Conservation (phyloP, 2,113 vertebrate species). For the Oxygymnocypris stewartii region DNA sequence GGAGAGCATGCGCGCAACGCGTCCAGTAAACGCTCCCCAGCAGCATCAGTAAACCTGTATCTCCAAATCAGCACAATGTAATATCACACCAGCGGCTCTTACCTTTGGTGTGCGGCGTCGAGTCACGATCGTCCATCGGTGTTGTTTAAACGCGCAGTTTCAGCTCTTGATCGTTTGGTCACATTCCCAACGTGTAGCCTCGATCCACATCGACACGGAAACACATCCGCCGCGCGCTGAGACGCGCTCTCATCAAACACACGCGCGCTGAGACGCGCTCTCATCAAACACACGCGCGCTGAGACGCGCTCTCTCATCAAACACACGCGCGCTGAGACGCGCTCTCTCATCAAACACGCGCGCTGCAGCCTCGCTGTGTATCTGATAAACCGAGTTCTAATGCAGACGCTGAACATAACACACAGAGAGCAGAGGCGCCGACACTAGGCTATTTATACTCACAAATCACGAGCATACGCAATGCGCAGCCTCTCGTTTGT, state of each 20-base stretch:
- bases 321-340: too few species aligned
- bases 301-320: background rate
- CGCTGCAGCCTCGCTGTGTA: background rate
- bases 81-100: background rate
- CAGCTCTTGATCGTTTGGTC: background rate
- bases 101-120: background rate
- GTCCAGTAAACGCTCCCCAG: background rate
- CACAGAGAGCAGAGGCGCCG: too few species aligned
- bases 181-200: background rate
- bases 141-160: background rate
- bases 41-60: background rate
- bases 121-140: conserved; percentile 2
- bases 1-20: background rate
- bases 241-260: background rate
- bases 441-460: background rate
- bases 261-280: background rate
- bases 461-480: background rate
- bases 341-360: too few species aligned
- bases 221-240: background rate
- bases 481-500: background rate
- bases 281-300: background rate
- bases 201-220: background rate
- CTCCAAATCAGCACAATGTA: background rate
- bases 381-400: background rate
- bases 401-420: background rate